Conservation (phyloP, 2,888 invertebrate species). For the Seira musarum region DNA sequence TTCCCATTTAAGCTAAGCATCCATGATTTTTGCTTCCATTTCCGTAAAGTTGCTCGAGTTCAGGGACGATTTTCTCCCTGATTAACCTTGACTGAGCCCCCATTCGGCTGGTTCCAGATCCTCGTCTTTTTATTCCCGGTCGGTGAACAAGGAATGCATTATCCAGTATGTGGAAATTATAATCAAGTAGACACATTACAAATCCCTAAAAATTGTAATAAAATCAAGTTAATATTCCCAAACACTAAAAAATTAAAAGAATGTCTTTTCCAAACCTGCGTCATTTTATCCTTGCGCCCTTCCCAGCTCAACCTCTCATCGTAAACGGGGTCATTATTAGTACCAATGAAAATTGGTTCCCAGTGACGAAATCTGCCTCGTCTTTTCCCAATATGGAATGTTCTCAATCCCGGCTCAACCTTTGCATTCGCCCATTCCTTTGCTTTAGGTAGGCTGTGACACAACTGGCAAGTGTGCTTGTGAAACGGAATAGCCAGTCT, state of each 20-base stretch:
- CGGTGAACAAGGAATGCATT: slow-evolving; percentile 95
- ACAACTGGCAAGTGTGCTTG: slow-evolving; percentile 89
- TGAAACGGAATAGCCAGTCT: slow-evolving; percentile 93
- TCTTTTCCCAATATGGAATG: slow-evolving; percentile 91
- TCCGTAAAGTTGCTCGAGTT: slow-evolving; percentile 88
- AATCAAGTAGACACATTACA: slow-evolving; percentile 90
- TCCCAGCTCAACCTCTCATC: slow-evolving; percentile 96
- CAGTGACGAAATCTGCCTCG: slow-evolving; percentile 86
- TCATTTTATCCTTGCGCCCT: slow-evolving; percentile 96
- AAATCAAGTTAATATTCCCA: slow-evolving; percentile 10
- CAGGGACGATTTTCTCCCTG: too few relatives aligned
- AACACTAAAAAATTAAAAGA: background rate
- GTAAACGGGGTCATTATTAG: slow-evolving; percentile 88
- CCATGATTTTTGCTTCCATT: too few relatives aligned
- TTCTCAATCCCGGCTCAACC: slow-evolving; percentile 75
- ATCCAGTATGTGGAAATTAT: slow-evolving; percentile 93
- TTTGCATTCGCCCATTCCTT: slow-evolving; percentile 85
- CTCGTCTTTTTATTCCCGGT: slow-evolving; percentile 90
- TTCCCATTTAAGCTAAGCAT: slow-evolving; percentile 94
- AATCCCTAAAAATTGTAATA: slow-evolving; percentile 85
- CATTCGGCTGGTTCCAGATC: slow-evolving; percentile 82
- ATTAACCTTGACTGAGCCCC: slow-evolving; percentile 84
- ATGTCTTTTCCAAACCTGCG: slow-evolving; percentile 80
- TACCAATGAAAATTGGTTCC: slow-evolving; percentile 96
- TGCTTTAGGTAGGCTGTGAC: slow-evolving; percentile 89